These are phyloP conservation scores for Dolichallabes microphthalmus DNA, from an alignment of 2,113 vertebrate species.

Conservation along the genomic window DNA sequence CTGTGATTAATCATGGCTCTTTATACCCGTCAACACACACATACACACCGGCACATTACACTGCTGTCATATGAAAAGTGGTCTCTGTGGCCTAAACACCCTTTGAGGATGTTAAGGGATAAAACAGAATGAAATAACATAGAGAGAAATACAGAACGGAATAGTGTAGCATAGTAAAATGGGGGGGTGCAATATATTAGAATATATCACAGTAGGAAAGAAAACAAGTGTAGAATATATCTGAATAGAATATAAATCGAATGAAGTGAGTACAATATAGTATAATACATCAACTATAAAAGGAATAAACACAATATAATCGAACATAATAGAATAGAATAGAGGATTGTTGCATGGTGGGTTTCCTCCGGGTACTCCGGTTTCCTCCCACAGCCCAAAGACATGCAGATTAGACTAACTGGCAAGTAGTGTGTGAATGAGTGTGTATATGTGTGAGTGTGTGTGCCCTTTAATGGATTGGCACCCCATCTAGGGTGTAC, in stretches of 20 bases:
- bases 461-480: too few species aligned
- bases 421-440: neutral
- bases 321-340: neutral
- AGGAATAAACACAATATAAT: neutral
- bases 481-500: too few species aligned
- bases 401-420: neutral
- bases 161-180: neutral
- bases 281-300: neutral
- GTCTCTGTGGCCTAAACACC: neutral
- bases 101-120: neutral
- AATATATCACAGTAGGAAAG: neutral
- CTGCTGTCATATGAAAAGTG: neutral
- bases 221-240: neutral
- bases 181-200: neutral
- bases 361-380: too few species aligned
- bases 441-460: too few species aligned
- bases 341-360: neutral
- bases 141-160: neutral
- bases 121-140: too few species aligned
- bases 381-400: too few species aligned
- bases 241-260: neutral
- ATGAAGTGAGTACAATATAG: neutral
- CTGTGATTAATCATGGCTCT: slow-evolving; percentile 70
- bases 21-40: slow-evolving; percentile 55
- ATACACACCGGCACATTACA: neutral